Base-by-base conservation (phyloP, 1,140 invertebrate genomes). In the roundworm (Caenorhabditis elegans) region DNA sequence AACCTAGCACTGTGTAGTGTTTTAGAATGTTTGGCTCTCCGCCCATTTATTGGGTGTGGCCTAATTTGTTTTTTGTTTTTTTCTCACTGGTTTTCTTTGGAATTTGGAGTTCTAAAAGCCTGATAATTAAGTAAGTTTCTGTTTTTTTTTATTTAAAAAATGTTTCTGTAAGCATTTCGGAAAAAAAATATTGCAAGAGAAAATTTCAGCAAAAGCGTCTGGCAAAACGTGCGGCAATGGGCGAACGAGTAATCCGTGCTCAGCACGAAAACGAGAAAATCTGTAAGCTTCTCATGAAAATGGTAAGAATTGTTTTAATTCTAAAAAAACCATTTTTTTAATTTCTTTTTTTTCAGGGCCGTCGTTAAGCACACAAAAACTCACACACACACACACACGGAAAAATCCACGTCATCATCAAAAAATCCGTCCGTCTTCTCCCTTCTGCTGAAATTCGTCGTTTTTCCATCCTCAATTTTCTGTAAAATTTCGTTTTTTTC, bases 201-300 rank as follows among this genome's bases (percentile, higher is more conserved):
- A 53, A 53, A 3, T 70, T 70, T 22, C 19, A 70, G 60, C 60
- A 70, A 22, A 70, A 70, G 22, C 60, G 60, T 70, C 60, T 70
- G 11, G 60, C 60, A 39, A 70, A 70, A 22, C 60, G 60, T 22
- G 60, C 60, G 3, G 24, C 28, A 1, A 70, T 70, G 31, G 60
- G 60, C 6, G 60, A 70, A 22, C 60, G 60, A 11, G 60, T 70
- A 2, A 70, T 70, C 22, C 60, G 60, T 28, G 60, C 60, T n/a
- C 60, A 70, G 22, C 60, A 70, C 10, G 60, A 70, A 19, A 70
- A 39, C 34, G 60, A 70, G 26, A 34, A 31, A 19, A 70, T 70
- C 19, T 70, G 60, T 39, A 11, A 34, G 5, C 26, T 70, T 43
- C 31, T 70, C 60, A 70, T 43, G 60, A 70, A 39, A 43, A 70